These are phyloP conservation scores for Donacobius atricapilla DNA, from an alignment of 2,113 vertebrate genomes.

Conservation along the genomic window DNA sequence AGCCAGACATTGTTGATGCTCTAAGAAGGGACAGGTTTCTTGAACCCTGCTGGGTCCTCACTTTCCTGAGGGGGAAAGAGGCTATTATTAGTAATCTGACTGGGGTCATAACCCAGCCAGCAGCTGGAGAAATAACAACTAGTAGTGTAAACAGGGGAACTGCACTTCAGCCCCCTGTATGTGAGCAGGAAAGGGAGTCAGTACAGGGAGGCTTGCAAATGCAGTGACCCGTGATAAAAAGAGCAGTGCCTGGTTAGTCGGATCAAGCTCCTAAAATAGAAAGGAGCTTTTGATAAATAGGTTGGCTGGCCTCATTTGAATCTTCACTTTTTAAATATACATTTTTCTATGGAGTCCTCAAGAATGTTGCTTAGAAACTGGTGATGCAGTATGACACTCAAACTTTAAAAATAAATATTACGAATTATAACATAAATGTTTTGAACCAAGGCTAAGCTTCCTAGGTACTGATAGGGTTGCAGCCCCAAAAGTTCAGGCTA, in stretches of 20 bases:
- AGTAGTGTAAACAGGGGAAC: conserved; percentile 14
- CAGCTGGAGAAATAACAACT: conserved; percentile 57
- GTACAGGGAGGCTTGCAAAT: conserved; percentile 23
- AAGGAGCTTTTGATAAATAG: conserved; percentile 3
- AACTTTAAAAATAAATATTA: neutral
- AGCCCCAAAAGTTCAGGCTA: neutral
- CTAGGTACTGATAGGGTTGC: neutral
- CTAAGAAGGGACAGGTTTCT: conserved; percentile 13
- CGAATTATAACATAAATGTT: neutral
- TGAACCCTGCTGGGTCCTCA: neutral
- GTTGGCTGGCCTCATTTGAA: neutral
- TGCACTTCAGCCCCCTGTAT: neutral
- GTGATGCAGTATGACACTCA: neutral
- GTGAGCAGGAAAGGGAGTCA: conserved; percentile 15
- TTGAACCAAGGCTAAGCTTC: neutral
- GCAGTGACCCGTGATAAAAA: conserved; percentile 35
- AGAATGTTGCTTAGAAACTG: neutral
- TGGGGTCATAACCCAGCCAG: conserved; percentile 39
- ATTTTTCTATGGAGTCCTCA: neutral
- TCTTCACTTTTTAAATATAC: neutral
- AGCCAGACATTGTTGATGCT: conserved; percentile 6
- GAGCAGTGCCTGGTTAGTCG: conserved; percentile 9
- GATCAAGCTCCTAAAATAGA: conserved; percentile 18
- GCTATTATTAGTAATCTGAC: conserved; percentile 23
- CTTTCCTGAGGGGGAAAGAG: conserved; percentile 4